Evolutionary conservation across 2,113 vertebrate species (phyloP).

Genomic region (Myiagra hebetior): DNA sequence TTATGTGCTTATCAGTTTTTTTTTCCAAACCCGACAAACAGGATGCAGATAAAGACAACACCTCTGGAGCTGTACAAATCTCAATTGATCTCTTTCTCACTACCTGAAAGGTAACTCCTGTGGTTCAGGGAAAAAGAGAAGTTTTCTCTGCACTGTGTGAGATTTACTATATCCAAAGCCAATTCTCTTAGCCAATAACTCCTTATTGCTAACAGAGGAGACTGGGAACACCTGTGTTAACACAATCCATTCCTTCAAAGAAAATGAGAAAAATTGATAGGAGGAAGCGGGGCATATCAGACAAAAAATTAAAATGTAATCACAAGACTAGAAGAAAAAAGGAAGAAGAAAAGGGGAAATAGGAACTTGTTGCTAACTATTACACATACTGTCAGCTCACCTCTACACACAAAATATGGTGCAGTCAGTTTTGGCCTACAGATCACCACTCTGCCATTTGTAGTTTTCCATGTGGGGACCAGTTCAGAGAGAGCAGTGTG

Average conservation of each 20-base stretch:
- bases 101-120: not conserved
- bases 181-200: not conserved
- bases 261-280: not conserved
- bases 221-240: not conserved
- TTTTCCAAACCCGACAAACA: not conserved
- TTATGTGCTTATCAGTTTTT: not conserved
- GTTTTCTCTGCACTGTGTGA: not conserved
- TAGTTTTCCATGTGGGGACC: not conserved
- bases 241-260: not conserved
- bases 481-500: not conserved
- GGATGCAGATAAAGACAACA: not conserved
- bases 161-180: not conserved
- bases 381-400: not conserved
- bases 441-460: not conserved
- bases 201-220: not conserved
- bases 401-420: fast-evolving
- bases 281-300: not conserved
- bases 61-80: not conserved
- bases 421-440: not conserved
- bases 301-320: not conserved
- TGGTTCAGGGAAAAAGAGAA: not conserved
- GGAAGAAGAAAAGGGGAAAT: not conserved
- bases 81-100: not conserved
- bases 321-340: not conserved
- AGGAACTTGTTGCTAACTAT: not conserved